Percentiles rank a stretch among this genome's conserved stretches.
phyloP scores from a whole-genome alignment of 2,113 vertebrate species.

The Microcebus jonahi region DNA sequence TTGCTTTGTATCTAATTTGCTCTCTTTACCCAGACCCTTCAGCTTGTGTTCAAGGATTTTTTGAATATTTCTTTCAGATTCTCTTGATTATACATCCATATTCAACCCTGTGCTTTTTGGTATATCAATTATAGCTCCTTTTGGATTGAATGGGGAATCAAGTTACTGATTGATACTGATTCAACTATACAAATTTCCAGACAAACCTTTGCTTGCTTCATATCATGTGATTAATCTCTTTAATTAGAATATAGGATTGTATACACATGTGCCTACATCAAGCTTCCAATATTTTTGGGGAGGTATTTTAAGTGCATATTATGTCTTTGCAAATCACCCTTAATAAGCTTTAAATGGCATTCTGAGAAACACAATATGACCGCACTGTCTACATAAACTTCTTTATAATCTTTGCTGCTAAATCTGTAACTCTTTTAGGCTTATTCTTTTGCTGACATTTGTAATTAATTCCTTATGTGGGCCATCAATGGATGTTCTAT shows the following conservation, averaged over 20 bases:
- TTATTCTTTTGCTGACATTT: constrained; percentile 6
- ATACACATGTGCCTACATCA: not conserved
- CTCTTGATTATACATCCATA: not conserved
- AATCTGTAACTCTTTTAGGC: not conserved
- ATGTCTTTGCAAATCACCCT: not conserved
- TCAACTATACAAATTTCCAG: not conserved
- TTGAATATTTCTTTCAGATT: not conserved
- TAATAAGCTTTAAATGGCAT: constrained; percentile 29
- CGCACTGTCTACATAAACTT: not conserved
- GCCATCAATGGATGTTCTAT: not conserved
- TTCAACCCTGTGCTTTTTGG: not conserved
- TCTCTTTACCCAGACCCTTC: not conserved
- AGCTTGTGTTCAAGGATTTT: not conserved
- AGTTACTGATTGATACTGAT: not conserved
- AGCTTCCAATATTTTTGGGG: not conserved
- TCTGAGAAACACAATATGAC: not conserved
- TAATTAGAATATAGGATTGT: not conserved
- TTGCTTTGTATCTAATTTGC: not conserved
- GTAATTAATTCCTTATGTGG: constrained; percentile 9
- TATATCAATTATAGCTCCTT: not conserved
- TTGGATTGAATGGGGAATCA: not conserved
- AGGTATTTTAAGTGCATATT: not conserved
- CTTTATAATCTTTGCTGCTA: not conserved
- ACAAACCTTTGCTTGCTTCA: not conserved
- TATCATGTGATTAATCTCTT: not conserved